phyloP scores from a whole-genome alignment of 2,888 invertebrate species.

The Cynaeus angustus region DNA sequence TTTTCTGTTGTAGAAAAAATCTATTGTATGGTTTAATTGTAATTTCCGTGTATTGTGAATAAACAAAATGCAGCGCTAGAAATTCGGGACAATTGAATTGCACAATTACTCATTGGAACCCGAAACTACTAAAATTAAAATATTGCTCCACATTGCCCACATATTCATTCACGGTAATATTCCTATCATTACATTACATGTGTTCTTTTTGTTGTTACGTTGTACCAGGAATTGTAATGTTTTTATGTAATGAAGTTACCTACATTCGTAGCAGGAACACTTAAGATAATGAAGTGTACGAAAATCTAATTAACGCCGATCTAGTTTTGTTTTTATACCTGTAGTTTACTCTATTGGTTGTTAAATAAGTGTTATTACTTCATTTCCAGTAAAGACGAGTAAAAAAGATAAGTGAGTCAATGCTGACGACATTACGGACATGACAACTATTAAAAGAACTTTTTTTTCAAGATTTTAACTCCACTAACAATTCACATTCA shows the following conservation, averaged over 20 bases:
- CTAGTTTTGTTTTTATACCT: no score
- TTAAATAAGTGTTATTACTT: no score
- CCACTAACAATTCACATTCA: no score
- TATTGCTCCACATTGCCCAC: not conserved
- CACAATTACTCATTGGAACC: not conserved
- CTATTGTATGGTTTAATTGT: no score
- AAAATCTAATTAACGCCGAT: not conserved
- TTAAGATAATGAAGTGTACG: not conserved
- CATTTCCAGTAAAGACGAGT: no score
- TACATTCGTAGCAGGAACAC: not conserved
- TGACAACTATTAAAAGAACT: no score
- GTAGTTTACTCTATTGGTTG: no score
- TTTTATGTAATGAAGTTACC: conserved; percentile 4
- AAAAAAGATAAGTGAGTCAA: no score
- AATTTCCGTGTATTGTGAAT: not conserved
- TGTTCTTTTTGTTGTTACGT: not conserved
- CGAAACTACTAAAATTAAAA: not conserved
- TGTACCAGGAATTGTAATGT: not conserved
- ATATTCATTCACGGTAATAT: not conserved
- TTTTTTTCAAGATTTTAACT: no score
- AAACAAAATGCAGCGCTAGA: not conserved
- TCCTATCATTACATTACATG: not conserved
- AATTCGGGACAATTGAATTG: not conserved
- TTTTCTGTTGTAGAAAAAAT: no score
- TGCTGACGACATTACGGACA: no score